Conservation (phyloP, 30 jellyfish, hydroid and myxozoan species). For the Hydractinia echinata region DNA sequence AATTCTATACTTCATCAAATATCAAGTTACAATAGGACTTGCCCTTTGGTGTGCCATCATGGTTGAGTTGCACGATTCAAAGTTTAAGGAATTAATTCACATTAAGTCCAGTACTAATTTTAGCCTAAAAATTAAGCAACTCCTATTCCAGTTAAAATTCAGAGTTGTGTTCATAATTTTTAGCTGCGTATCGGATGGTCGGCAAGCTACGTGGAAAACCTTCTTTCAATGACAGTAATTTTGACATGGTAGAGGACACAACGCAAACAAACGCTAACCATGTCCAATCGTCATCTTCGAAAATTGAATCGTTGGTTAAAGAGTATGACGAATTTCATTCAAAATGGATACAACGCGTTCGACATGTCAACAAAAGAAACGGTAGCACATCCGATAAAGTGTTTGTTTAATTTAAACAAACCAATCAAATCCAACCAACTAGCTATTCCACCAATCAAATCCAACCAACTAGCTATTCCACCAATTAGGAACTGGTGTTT, state of each 20-base stretch:
- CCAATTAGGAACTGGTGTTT: too few relatives aligned
- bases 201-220: slow-evolving; percentile 24
- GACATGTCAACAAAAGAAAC: not conserved
- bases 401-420: not conserved
- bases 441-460: too few relatives aligned
- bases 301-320: slow-evolving; percentile 42
- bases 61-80: too few relatives aligned
- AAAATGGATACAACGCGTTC: slow-evolving; percentile 43
- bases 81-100: too few relatives aligned
- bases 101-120: too few relatives aligned
- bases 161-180: not conserved
- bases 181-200: slow-evolving; percentile 39
- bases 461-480: too few relatives aligned
- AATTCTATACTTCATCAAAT: too few relatives aligned
- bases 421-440: too few relatives aligned
- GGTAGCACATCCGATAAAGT: not conserved
- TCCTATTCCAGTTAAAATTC: too few relatives aligned
- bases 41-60: too few relatives aligned
- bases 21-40: too few relatives aligned
- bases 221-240: not conserved
- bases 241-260: not conserved
- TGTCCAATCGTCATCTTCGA: slow-evolving; percentile 6
- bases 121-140: too few relatives aligned
- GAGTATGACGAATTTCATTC: slow-evolving; percentile 72
- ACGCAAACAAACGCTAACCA: not conserved